A percentile compares a stretch with the other conserved stretches of the same genome.
Evolutionary conservation across 1,140 invertebrate genomes (phyloP).

Genomic region (Neodiprion lecontei): DNA sequence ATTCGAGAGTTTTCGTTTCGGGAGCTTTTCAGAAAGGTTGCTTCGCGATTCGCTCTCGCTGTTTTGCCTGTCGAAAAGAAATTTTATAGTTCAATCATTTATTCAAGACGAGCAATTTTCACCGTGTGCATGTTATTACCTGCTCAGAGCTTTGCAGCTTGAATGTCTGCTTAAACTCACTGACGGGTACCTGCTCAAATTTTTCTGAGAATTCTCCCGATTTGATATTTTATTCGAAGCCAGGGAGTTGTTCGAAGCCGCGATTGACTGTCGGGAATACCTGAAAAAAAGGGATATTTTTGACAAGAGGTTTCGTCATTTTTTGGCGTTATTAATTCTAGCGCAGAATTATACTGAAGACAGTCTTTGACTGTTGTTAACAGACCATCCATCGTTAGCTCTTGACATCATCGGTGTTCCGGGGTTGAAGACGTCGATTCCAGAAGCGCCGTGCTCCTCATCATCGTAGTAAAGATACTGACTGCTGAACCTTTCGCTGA

Average conservation of each 20-base stretch:
- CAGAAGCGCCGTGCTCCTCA: conserved; percentile 62
- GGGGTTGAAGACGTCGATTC: conserved; percentile 71
- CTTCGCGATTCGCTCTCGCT: conserved; percentile 25
- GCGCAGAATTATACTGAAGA: conserved; percentile 56
- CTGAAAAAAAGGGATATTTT: conserved; percentile 24
- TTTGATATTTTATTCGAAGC: conserved; percentile 29
- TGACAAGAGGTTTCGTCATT: background rate
- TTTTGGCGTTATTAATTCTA: background rate
- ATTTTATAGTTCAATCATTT: no score
- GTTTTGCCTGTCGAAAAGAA: conserved; percentile 13
- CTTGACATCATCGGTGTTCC: conserved; percentile 70
- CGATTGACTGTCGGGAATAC: conserved; percentile 40
- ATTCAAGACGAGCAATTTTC: no score
- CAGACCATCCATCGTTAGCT: conserved; percentile 71
- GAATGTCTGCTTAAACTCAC: conserved; percentile 35
- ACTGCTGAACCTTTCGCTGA: conserved; percentile 52
- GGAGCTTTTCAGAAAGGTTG: background rate
- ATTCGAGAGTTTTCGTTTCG: conserved; percentile 19
- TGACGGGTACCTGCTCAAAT: conserved; percentile 30
- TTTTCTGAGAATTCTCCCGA: conserved; percentile 27
- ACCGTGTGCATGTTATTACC: background rate
- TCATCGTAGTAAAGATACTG: conserved; percentile 74
- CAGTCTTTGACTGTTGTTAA: conserved; percentile 45
- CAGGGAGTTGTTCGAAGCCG: conserved; percentile 27
- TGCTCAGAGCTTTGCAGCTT: conserved; percentile 27